Percentiles rank a stretch among this genome's conserved stretches.
phyloP scores from a whole-genome alignment of 2,888 invertebrate genomes.

The Pristionchus maxplancki region DNA sequence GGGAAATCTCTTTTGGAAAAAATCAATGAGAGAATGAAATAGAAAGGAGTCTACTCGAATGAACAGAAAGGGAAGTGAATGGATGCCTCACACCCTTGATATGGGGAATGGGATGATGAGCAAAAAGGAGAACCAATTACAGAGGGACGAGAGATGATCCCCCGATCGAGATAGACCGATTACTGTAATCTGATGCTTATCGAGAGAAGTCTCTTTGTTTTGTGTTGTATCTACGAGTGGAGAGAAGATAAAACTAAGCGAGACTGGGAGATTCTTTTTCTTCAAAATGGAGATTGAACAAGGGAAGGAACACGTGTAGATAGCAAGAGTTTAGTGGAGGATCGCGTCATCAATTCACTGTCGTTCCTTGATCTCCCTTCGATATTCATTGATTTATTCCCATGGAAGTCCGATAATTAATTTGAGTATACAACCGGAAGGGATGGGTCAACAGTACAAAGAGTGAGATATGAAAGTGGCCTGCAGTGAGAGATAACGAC shows the following conservation, averaged over 20 bases:
- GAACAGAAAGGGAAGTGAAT: background rate
- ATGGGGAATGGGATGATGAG: conserved; percentile 29
- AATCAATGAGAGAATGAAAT: background rate
- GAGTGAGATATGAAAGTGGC: background rate
- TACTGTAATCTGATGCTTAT: background rate
- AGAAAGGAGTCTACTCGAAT: background rate
- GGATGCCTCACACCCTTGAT: conserved; percentile 10
- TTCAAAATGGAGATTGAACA: conserved; percentile 13
- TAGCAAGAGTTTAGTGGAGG: conserved; percentile 6
- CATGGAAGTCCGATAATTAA: background rate
- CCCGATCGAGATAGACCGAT: conserved; percentile 27
- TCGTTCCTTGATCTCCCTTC: background rate
- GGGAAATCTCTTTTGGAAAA: background rate
- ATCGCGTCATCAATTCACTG: background rate
- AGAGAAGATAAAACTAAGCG: background rate
- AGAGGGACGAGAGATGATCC: background rate
- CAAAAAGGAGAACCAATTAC: conserved; percentile 33
- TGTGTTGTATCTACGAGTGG: background rate
- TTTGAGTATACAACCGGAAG: conserved; percentile 18
- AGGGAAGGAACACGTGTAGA: background rate
- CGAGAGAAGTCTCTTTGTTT: background rate
- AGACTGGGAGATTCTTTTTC: background rate
- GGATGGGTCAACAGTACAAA: background rate
- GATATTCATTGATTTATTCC: conserved; percentile 15
- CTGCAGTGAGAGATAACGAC: background rate